phyloP scores from a whole-genome alignment of 2,797 vertebrate genomes.

The Chlorospingus semifuscus region DNA sequence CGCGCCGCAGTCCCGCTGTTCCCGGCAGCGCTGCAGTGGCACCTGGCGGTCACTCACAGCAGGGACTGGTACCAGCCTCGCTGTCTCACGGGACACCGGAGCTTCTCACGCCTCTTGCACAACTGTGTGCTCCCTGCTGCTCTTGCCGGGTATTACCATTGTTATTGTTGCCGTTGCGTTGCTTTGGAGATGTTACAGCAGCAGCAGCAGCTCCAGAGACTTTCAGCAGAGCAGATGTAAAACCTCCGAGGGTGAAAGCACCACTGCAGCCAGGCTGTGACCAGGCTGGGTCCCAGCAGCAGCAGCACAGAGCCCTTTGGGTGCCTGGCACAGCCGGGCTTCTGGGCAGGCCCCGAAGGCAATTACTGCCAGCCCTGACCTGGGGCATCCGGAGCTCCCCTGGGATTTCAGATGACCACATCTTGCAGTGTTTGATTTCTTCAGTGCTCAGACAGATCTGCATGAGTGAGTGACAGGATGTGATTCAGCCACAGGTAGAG shows the following conservation, averaged over 20 bases:
- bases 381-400: neutral
- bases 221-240: neutral
- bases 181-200: neutral
- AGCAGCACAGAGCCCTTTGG: neutral
- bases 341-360: neutral
- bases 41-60: conserved; percentile 33
- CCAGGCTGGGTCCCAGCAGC: neutral
- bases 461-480: neutral
- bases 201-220: neutral
- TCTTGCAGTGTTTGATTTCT: neutral
- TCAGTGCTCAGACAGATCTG: neutral
- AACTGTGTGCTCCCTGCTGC: neutral
- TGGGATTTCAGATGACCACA: neutral
- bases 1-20: neutral
- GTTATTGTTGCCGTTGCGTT: neutral
- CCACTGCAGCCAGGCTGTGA: accelerated
- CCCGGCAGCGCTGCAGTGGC: conserved; percentile 28
- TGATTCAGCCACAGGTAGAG: neutral
- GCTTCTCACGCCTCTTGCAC: neutral
- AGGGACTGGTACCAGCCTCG: accelerated
- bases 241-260: accelerated
- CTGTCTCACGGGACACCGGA: neutral
- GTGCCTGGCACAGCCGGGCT: neutral
- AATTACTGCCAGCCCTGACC: neutral
- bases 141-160: neutral